Percentiles rank a stretch among this genome's conserved stretches.
Evolutionary conservation across 2,113 vertebrate species (phyloP).

Genomic region (Archocentrus centrarchus): DNA sequence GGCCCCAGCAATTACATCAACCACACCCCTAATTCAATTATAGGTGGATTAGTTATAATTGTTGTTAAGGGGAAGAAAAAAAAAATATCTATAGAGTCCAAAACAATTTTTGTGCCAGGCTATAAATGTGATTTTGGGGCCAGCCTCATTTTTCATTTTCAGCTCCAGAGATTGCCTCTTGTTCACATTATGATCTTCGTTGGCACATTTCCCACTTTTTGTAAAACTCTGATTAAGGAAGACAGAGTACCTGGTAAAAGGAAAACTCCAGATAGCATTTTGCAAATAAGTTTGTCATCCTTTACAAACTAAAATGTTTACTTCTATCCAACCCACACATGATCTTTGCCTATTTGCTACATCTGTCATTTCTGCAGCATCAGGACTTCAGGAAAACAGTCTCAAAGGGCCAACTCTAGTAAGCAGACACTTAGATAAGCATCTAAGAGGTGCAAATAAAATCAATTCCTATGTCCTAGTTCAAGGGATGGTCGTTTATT

Average conservation of each 20-base stretch:
- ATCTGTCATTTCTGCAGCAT: conserved; percentile 22
- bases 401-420: conserved; percentile 38
- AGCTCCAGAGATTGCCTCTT: neutral
- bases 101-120: neutral
- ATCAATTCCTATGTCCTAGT: conserved; percentile 68
- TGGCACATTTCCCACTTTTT: conserved; percentile 1
- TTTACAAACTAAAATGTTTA: conserved; percentile 1
- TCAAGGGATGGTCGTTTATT: conserved; percentile 64
- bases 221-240: conserved; percentile 6
- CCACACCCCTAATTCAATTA: neutral
- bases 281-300: conserved; percentile 18
- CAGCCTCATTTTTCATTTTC: conserved; percentile 11
- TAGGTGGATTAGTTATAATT: neutral
- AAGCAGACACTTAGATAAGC: neutral
- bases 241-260: conserved; percentile 1
- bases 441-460: conserved; percentile 50
- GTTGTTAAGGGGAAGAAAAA: neutral
- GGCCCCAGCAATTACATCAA: neutral
- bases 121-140: neutral
- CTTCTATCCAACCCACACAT: neutral
- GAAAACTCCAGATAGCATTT: neutral
- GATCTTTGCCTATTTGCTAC: conserved; percentile 36
- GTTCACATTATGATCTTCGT: neutral
- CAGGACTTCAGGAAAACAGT: neutral
- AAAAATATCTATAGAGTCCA: neutral